These are phyloP conservation scores for Orestias chungarensis DNA, from an alignment of 2,797 vertebrate genomes.

Conservation along the genomic window DNA sequence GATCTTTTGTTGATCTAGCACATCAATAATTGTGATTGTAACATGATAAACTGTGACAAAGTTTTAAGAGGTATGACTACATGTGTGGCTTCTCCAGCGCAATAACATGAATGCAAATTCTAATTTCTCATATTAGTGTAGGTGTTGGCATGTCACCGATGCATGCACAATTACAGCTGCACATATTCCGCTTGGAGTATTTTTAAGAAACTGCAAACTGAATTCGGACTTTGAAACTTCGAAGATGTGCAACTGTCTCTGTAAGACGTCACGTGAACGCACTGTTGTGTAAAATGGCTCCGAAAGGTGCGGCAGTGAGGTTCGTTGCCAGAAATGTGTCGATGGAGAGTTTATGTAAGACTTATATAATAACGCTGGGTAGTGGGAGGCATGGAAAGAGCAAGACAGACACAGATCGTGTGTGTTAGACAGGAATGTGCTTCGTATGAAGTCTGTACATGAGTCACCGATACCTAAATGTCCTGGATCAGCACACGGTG, in stretches of 20 bases:
- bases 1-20: neutral
- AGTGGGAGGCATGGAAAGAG: conserved; percentile 68
- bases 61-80: neutral
- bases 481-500: conserved; percentile 44
- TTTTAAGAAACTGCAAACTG: conserved; percentile 31
- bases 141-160: conserved; percentile 51
- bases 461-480: conserved; percentile 63
- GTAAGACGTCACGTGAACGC: conserved; percentile 48
- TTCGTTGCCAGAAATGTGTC: conserved; percentile 59
- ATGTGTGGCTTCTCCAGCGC: conserved; percentile 52
- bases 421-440: conserved; percentile 37
- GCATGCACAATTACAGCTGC: conserved; percentile 63
- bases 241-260: conserved; percentile 44
- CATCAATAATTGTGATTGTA: neutral
- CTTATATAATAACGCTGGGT: conserved; percentile 75
- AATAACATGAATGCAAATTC: conserved; percentile 55
- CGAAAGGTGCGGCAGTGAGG: conserved; percentile 53
- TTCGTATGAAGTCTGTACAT: conserved; percentile 59
- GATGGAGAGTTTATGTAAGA: conserved; percentile 73
- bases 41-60: neutral
- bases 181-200: conserved; percentile 50
- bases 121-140: conserved; percentile 23
- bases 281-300: conserved; percentile 49
- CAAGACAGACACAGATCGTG: conserved; percentile 41
- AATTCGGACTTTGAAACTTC: conserved; percentile 44